phyloP scores from a whole-genome alignment of 2,113 vertebrate species.

The Vulpes ferrilata region DNA sequence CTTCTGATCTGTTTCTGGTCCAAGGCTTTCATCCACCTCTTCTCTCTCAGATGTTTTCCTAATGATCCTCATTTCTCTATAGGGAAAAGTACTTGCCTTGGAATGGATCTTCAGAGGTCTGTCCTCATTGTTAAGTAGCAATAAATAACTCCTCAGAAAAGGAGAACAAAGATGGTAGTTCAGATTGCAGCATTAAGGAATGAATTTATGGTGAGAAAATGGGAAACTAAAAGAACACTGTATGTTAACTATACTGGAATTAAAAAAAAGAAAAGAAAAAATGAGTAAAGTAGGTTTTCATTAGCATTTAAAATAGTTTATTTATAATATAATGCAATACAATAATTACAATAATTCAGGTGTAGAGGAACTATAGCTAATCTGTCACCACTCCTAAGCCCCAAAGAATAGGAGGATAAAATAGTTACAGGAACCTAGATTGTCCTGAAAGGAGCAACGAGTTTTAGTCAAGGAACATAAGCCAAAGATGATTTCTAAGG shows the following conservation, averaged over 20 bases:
- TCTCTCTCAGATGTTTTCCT: not conserved
- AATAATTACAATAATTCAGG: not conserved
- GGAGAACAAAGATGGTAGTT: not conserved
- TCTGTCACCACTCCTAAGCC: not conserved
- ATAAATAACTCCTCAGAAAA: not conserved
- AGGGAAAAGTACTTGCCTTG: not conserved
- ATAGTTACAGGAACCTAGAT: not conserved
- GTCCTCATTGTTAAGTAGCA: not conserved
- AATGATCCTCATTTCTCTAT: not conserved
- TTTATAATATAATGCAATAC: not conserved
- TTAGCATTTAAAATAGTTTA: not conserved
- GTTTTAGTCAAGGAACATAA: not conserved
- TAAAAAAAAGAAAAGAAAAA: not conserved
- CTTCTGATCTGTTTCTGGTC: not conserved
- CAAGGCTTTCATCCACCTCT: not conserved
- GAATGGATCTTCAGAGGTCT: not conserved
- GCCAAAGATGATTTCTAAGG: not conserved
- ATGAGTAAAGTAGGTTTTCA: not conserved
- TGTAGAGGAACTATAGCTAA: not conserved
- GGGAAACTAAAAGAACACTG: not conserved
- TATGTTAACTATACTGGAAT: not conserved
- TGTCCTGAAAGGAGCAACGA: not conserved
- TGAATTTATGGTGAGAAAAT: not conserved
- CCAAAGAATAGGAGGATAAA: not conserved
- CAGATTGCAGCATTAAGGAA: not conserved